Base-by-base conservation (phyloP, 2,113 vertebrate genomes). In the Ranitomeya variabilis region DNA sequence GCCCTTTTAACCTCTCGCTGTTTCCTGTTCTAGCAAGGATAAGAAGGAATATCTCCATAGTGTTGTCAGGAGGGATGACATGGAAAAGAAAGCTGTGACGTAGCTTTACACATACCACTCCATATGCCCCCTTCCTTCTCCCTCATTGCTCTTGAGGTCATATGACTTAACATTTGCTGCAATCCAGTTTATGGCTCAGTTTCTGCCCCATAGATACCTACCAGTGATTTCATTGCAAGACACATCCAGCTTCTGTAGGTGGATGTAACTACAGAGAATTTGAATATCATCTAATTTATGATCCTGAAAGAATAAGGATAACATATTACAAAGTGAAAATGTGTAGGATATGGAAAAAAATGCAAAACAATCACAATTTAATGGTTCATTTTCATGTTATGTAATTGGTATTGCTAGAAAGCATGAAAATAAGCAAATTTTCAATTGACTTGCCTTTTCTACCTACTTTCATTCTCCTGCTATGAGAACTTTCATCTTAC, bases 241-340 rank as follows among this genome's bases (percentile, higher is more conserved):
- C 89, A 99, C 92, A n/a, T 98, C 95, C 91, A 99, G 91, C 91
- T 96, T 98, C 91, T 97, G 95, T 0, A 99, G 95, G 92, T 98
- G 95, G 86, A 94, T 0, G 4, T 97, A 99, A 80, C 89, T 93
- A 89, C 90, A 94, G 89, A 99, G 95, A 91, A 98, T 89, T 69
- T 91, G 95, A 87, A 99, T 52, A 80, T 99, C 94, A 1, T 73
- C 91, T 87, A 99, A 92, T 62, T 91, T 93, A 54, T 15, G 91
- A 71, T 90, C 93, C 98, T 99, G 91, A n/a, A 77, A 91, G 93
- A 84, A 90, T 92, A 87, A 90, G 90, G 67, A 69, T 90, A 55
- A 74, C 84, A 14, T 55, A 90, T 92, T 31, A 91, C 13, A 31
- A 77, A 59, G 8, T 19, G 6, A n/a, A 37, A 45, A 86, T 80